These are phyloP conservation scores for Bombus sylvicola DNA, from an alignment of 1,140 invertebrate genomes.

Conservation along the genomic window DNA sequence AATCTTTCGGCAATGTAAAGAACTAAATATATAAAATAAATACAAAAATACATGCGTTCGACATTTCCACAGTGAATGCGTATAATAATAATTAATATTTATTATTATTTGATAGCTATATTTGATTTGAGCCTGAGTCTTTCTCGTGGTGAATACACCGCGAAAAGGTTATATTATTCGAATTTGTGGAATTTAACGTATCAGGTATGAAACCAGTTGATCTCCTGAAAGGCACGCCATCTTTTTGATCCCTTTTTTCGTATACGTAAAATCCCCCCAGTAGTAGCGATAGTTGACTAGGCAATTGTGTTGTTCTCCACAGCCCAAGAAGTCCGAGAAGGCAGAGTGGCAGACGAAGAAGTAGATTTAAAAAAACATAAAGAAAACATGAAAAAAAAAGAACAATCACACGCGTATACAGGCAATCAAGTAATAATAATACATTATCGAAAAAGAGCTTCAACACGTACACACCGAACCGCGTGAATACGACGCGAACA, in stretches of 20 bases:
- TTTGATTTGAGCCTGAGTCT: too few species aligned
- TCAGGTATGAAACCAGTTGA: not conserved
- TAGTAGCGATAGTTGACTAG: constrained; percentile 76
- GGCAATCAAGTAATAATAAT: constrained; percentile 6
- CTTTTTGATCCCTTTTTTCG: constrained; percentile 38
- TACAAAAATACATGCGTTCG: too few species aligned
- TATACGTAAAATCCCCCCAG: constrained; percentile 40
- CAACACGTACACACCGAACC: not conserved
- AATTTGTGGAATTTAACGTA: not conserved
- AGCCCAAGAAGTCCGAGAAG: constrained; percentile 91
- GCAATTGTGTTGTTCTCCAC: constrained; percentile 84
- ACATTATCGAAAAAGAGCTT: constrained; percentile 5
- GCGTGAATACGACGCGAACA: not conserved
- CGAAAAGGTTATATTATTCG: not conserved
- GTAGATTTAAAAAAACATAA: constrained; percentile 77
- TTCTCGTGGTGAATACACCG: not conserved
- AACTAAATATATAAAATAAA: too few species aligned
- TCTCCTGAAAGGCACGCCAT: constrained; percentile 43
- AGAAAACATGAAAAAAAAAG: not conserved
- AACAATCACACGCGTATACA: constrained; percentile 22
- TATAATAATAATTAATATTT: too few species aligned
- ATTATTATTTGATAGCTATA: too few species aligned
- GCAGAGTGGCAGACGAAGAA: constrained; percentile 92
- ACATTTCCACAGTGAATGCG: too few species aligned
- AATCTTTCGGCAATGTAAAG: not conserved